phyloP scores from a whole-genome alignment of 2,888 invertebrate species.

The Orthosia gracilis region DNA sequence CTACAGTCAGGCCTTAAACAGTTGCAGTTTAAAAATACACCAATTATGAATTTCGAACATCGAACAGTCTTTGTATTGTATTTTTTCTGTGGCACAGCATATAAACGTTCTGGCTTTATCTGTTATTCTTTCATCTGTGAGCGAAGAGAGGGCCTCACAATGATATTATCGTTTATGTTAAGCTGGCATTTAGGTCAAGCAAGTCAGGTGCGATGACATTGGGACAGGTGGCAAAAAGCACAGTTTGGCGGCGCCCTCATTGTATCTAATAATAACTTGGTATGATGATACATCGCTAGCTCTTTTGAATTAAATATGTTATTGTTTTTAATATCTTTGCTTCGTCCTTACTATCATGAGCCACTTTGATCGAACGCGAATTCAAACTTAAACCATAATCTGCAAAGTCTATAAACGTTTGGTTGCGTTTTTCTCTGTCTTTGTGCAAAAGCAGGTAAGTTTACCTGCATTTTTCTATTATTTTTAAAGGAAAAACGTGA shows the following conservation, averaged over 20 bases:
- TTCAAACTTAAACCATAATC: neutral
- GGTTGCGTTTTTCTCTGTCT: neutral
- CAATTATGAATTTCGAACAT: neutral
- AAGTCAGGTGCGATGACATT: conserved; percentile 69
- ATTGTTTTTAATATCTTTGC: conserved; percentile 1
- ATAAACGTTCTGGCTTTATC: conserved; percentile 27
- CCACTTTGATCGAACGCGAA: no score
- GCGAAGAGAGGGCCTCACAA: conserved; percentile 41
- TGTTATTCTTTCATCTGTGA: conserved; percentile 41
- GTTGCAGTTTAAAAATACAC: conserved; percentile 1
- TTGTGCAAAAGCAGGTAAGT: neutral
- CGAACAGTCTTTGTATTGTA: conserved; percentile 10
- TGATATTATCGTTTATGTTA: conserved; percentile 61
- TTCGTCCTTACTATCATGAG: neutral
- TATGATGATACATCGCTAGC: conserved; percentile 32
- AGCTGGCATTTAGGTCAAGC: conserved; percentile 79
- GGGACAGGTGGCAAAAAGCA: conserved; percentile 78
- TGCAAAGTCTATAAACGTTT: neutral
- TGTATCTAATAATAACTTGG: conserved; percentile 53
- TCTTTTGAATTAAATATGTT: conserved; percentile 18
- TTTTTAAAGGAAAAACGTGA: neutral
- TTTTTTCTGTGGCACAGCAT: conserved; percentile 25
- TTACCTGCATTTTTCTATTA: neutral
- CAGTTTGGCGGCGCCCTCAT: conserved; percentile 59
- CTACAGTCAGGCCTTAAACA: neutral